Evolutionary conservation across 1,140 invertebrate species (phyloP), one percentile per base, ranked within the genome.

Genomic region (Nasonia vitripennis): DNA sequence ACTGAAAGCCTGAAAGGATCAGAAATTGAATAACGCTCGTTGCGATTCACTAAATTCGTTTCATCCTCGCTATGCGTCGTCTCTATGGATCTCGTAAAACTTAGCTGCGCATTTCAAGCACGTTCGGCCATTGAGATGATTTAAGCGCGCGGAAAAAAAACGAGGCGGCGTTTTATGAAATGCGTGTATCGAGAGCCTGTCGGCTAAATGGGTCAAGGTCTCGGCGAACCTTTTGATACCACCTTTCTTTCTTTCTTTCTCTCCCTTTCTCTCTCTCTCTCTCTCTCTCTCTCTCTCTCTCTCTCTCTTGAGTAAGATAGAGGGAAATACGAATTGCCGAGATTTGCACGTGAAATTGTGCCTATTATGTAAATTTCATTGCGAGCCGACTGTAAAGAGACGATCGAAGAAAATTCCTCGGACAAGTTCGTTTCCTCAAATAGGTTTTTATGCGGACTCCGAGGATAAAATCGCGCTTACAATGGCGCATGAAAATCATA

Each of bases 61-160:
- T 74, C 31, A 82, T 34, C 45, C 48, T 51, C 48, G 41, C 48
- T 27, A 27, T 27, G 27, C 34, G 34, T 37, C 34, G 34, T 37
- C 34, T 37, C 73, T 67, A 78, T 78, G 75, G 37, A n/a, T 74
- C 77, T 79, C 68, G 83, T 78, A 70, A 68, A 78, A 73, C 34
- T 84, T 31, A 23, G 68, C 48, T 23, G 37, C 45, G 45, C 2
- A 31, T 79, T 84, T 51, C 41, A 37, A 27, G 45, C 70, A 78
- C 83, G 62, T 84, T 75, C 67, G 17, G 20, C 62, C 77, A 74
- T 79, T 55, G 48, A 73, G 48, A 71, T 74, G 77, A 71, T 84
- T 71, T 70, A 83, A 83, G 75, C 55, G 79, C 62, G 77, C 74
- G 84, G 84, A 37, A 37, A 70, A 51, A 83, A 82, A 82, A 85